Conservation (phyloP, 1,140 invertebrate species). For the Antheraea mylitta region DNA sequence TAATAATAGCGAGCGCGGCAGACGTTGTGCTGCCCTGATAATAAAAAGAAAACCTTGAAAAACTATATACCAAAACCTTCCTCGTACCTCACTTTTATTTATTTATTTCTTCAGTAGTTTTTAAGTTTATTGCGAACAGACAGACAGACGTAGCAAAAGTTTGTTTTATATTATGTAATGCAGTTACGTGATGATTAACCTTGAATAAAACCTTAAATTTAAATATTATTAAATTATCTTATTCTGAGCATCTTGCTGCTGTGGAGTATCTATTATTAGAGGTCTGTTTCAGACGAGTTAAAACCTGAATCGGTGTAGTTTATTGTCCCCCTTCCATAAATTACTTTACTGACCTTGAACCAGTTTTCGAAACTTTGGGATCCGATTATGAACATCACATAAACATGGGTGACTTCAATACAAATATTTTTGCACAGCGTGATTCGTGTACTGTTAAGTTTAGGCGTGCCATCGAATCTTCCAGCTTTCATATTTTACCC, state of each 20-base stretch:
- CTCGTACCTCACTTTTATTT: no score
- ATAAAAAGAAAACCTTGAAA: no score
- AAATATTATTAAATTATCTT: not conserved
- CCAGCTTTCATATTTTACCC: constrained; percentile 15
- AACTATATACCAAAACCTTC: no score
- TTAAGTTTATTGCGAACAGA: no score
- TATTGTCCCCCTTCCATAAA: constrained; percentile 5
- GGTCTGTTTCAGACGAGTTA: constrained; percentile 8
- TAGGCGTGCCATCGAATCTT: not conserved
- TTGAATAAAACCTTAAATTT: no score
- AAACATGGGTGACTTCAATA: constrained; percentile 19
- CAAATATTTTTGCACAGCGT: constrained; percentile 11
- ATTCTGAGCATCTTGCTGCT: not conserved
- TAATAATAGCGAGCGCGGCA: no score
- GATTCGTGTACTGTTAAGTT: not conserved
- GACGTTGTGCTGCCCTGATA: no score
- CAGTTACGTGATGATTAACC: no score
- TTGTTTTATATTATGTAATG: no score
- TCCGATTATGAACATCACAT: constrained; percentile 11
- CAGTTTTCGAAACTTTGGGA: constrained; percentile 15
- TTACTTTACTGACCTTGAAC: constrained; percentile 16
- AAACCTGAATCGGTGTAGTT: not conserved
- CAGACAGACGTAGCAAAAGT: no score
- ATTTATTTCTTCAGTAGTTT: no score
- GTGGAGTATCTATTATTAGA: constrained; percentile 9